Evolutionary conservation across 1,140 invertebrate species (phyloP).

Genomic region (Drosophila mayri): DNA sequence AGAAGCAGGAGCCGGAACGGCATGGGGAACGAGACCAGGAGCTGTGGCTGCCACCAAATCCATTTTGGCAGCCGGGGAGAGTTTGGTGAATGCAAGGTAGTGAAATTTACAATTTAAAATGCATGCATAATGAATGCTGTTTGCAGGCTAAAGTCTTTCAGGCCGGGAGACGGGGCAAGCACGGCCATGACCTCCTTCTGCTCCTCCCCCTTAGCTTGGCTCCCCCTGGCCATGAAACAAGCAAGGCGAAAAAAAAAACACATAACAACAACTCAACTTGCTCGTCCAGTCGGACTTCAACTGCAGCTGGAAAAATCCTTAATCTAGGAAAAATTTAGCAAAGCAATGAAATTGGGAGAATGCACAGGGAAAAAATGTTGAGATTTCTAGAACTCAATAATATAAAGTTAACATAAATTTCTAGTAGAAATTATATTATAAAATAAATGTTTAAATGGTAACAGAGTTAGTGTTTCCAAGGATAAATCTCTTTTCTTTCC

Average conservation of each 20-base stretch:
- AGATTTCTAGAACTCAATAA: background rate
- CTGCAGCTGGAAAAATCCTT: constrained; percentile 57
- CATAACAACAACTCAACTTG: constrained; percentile 41
- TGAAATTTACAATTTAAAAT: constrained; percentile 80
- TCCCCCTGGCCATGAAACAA: constrained; percentile 18
- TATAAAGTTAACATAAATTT: background rate
- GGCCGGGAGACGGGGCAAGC: constrained; percentile 17
- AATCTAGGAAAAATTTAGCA: constrained; percentile 61
- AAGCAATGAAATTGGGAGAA: constrained; percentile 21
- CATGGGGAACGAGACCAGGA: background rate
- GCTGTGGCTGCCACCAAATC: constrained; percentile 56
- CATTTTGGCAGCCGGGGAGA: constrained; percentile 26
- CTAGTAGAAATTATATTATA: background rate
- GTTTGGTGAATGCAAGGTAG: constrained; percentile 29
- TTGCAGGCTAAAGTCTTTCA: constrained; percentile 63
- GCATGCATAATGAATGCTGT: constrained; percentile 77
- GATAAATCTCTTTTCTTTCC: background rate
- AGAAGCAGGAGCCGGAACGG: constrained; percentile 23
- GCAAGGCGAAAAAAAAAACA: constrained; percentile 12
- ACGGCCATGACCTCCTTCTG: constrained; percentile 29
- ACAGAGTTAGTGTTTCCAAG: background rate
- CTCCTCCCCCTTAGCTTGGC: background rate
- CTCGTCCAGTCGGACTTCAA: constrained; percentile 27
- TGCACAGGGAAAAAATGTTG: background rate
- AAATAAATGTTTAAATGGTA: background rate